Conservation (phyloP, 1,140 invertebrate species). For the Nasonia giraulti region DNA sequence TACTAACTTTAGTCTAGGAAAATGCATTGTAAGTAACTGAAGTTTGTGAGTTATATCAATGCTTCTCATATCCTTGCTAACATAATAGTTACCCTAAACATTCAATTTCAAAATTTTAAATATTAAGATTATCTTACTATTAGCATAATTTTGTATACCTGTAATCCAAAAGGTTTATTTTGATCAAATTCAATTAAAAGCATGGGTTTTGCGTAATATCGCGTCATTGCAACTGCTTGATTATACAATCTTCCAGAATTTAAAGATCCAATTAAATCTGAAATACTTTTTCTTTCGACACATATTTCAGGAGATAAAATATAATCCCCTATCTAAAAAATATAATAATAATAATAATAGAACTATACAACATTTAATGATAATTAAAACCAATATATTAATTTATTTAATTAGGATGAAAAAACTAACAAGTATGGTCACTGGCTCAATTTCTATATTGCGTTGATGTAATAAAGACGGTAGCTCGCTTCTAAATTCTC, state of each 20-base stretch:
- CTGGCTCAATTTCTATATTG: conserved; percentile 94
- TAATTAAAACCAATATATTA: neutral
- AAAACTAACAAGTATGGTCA: conserved; percentile 85
- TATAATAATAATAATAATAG: conserved; percentile 11
- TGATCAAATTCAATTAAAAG: conserved; percentile 98
- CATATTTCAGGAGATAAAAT: conserved; percentile 97
- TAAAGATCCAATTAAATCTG: conserved; percentile 97
- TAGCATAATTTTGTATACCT: conserved; percentile 75
- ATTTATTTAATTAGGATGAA: conserved; percentile 17
- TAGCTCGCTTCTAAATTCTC: conserved; percentile 97
- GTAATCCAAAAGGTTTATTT: conserved; percentile 92
- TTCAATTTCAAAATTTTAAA: conserved; percentile 47
- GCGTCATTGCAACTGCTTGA: conserved; percentile 92
- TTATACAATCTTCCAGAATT: conserved; percentile 96
- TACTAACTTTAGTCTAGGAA: conserved; percentile 91
- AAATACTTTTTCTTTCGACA: conserved; percentile 97
- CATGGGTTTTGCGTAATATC: conserved; percentile 91
- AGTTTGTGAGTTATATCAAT: conserved; percentile 88
- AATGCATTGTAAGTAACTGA: conserved; percentile 94
- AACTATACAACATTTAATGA: neutral
- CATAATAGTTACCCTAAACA: conserved; percentile 83
- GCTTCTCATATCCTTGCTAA: conserved; percentile 85
- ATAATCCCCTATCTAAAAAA: conserved; percentile 93
- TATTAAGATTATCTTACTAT: neutral
- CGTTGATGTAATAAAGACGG: conserved; percentile 94